phyloP scores from a whole-genome alignment of 2,797 vertebrate species.

The Peromyscus melanophrys region DNA sequence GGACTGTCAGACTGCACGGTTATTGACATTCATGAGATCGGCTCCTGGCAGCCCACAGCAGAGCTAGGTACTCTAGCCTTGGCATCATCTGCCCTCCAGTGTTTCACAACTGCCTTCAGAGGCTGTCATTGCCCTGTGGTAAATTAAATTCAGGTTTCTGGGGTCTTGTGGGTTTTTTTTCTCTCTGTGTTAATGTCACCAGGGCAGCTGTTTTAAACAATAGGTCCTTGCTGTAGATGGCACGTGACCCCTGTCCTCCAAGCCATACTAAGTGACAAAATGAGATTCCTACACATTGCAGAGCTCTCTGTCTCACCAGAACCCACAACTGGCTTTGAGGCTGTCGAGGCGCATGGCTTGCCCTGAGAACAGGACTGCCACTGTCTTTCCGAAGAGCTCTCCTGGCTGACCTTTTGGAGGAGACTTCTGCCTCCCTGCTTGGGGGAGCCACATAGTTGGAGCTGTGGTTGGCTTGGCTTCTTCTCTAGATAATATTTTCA shows the following conservation, averaged over 20 bases:
- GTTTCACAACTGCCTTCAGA: neutral
- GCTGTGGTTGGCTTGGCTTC: neutral
- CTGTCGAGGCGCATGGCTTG: neutral
- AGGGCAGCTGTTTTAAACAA: neutral
- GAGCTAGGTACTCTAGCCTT: neutral
- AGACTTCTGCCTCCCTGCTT: neutral
- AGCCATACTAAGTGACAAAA: neutral
- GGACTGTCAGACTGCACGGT: neutral
- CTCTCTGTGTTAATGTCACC: neutral
- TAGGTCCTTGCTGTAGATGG: neutral
- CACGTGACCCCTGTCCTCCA: neutral
- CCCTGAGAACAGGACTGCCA: neutral
- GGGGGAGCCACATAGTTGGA: neutral
- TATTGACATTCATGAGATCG: neutral
- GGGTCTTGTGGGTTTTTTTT: neutral
- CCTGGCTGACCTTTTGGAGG: neutral
- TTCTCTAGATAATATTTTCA: neutral
- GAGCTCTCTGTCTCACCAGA: neutral
- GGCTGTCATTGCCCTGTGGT: neutral
- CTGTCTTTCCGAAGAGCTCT: neutral
- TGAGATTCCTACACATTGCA: neutral
- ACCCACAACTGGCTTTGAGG: neutral
- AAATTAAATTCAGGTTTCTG: neutral
- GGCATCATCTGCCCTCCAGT: neutral
- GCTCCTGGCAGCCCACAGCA: neutral